These are phyloP conservation scores for Adela reaumurella DNA, from an alignment of 2,888 invertebrate genomes.

Conservation along the genomic window DNA sequence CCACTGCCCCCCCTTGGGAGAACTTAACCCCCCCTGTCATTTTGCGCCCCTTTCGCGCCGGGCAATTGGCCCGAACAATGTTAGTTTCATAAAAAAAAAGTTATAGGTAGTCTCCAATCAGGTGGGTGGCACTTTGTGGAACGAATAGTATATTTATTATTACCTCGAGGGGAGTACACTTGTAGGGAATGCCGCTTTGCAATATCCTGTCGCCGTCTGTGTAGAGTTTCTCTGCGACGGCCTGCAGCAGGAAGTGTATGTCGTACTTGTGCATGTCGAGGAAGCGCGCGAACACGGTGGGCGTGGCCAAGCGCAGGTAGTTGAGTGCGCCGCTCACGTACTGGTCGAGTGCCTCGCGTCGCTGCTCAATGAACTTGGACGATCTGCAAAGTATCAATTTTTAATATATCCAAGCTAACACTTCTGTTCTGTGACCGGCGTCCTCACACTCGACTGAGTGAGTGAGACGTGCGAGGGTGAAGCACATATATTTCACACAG, in stretches of 20 bases:
- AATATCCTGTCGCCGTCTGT: conserved; percentile 70
- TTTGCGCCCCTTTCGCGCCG: no score
- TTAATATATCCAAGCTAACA: no score
- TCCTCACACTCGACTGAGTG: no score
- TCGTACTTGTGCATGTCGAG: conserved; percentile 88
- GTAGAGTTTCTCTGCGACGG: conserved; percentile 75
- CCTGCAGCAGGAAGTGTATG: conserved; percentile 80
- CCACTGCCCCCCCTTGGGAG: no score
- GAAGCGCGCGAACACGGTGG: conserved; percentile 77
- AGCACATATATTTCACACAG: no score
- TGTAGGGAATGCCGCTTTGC: conserved; percentile 59
- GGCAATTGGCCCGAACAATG: neutral
- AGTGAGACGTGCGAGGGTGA: no score
- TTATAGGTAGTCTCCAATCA: no score
- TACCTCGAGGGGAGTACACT: conserved; percentile 78
- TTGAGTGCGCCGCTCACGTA: conserved; percentile 77
- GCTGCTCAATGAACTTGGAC: conserved; percentile 80
- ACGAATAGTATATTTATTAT: conserved; percentile 2
- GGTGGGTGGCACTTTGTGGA: neutral
- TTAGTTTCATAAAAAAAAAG: neutral
- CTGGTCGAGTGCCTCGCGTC: conserved; percentile 73
- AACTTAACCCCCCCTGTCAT: no score
- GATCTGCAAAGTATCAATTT: no score
- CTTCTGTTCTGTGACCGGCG: no score
- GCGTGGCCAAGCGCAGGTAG: conserved; percentile 75